phyloP scores from a whole-genome alignment of 2,797 vertebrate genomes.

The Acanthornis magna region DNA sequence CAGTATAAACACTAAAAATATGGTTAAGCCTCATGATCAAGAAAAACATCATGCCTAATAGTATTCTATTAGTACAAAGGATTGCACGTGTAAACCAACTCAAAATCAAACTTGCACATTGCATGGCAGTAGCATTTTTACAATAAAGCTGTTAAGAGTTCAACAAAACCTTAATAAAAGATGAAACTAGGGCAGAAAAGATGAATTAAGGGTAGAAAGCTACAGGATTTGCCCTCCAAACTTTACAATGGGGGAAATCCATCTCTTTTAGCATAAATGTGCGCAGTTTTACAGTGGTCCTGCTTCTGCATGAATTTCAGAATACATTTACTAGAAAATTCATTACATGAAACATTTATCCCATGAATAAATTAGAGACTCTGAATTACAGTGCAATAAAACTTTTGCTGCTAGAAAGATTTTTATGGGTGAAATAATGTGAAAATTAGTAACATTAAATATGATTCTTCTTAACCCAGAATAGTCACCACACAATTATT shows the following conservation, averaged over 20 bases:
- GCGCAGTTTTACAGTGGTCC: constrained; percentile 65
- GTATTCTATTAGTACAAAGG: background rate
- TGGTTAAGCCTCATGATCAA: background rate
- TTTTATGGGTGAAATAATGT: constrained; percentile 80
- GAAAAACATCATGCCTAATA: background rate
- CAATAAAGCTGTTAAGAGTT: constrained; percentile 12
- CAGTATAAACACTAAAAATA: background rate
- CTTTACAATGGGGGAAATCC: constrained; percentile 31
- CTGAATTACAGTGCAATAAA: constrained; percentile 78
- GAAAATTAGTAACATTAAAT: constrained; percentile 81
- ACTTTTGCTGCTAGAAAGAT: constrained; percentile 78
- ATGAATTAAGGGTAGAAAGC: constrained; percentile 47
- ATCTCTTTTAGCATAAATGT: constrained; percentile 63
- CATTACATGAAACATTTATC: constrained; percentile 82
- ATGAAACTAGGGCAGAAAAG: constrained; percentile 14
- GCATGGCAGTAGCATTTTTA: background rate
- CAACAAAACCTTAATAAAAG: constrained; percentile 51
- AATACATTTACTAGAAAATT: constrained; percentile 80
- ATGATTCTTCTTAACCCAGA: constrained; percentile 77
- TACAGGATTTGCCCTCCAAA: constrained; percentile 46
- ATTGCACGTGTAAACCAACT: background rate
- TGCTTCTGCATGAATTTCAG: constrained; percentile 72
- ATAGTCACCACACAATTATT: constrained; percentile 76
- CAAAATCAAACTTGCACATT: background rate
- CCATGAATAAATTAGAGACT: constrained; percentile 80